Percentiles rank a stretch among this genome's conserved stretches.
Conservation (phyloP, 2,888 invertebrate genomes). For the Amitus sp. region DNA sequence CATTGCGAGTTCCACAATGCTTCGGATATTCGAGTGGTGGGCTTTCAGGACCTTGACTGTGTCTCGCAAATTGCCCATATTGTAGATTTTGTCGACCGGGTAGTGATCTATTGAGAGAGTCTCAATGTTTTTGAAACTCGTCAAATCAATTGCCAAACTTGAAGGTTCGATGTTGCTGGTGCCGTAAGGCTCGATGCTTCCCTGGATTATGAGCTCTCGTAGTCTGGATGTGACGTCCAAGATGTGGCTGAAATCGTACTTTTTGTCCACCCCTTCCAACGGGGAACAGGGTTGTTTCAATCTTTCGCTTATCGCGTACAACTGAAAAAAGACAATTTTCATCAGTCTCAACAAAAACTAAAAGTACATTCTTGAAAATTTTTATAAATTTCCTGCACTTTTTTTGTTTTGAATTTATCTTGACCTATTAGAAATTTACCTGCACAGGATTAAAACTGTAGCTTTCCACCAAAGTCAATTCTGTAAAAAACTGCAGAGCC, state of each 20-base stretch:
- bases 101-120: slow-evolving; percentile 77
- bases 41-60: slow-evolving; percentile 75
- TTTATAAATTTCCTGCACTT: no score
- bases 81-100: slow-evolving; percentile 75
- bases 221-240: slow-evolving; percentile 88
- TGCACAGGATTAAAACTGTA: slow-evolving; percentile 82
- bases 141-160: slow-evolving; percentile 81
- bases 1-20: slow-evolving; percentile 81
- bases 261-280: slow-evolving; percentile 79
- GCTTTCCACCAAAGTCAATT: slow-evolving; percentile 73
- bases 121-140: slow-evolving; percentile 83
- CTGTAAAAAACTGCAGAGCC: slow-evolving; percentile 80
- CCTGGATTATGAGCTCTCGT: slow-evolving; percentile 74
- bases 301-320: slow-evolving; percentile 90
- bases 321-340: slow-evolving; percentile 68
- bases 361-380: no score
- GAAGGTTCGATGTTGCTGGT: slow-evolving; percentile 88
- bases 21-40: slow-evolving; percentile 73
- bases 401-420: no score
- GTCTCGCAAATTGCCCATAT: slow-evolving; percentile 70
- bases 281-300: slow-evolving; percentile 87
- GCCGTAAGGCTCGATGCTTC: slow-evolving; percentile 75
- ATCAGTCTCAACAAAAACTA: no score
- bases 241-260: slow-evolving; percentile 90
- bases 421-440: slow-evolving; percentile 70